These are phyloP conservation scores for Cantharis flavilabris DNA, from an alignment of 2,888 invertebrate species.

Conservation along the genomic window DNA sequence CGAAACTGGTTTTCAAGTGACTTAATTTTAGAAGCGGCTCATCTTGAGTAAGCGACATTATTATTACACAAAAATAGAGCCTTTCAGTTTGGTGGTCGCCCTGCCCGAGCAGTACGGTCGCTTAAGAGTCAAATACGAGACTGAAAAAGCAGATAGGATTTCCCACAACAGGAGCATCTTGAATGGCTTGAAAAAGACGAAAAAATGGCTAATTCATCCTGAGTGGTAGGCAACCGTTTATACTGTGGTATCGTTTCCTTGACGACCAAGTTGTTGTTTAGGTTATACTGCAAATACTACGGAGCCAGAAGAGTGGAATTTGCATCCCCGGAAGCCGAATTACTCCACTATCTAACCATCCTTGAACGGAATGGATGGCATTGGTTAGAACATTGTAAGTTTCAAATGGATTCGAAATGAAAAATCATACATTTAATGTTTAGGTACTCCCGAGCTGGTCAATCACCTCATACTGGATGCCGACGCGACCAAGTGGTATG, in stretches of 20 bases:
- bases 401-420: not conserved
- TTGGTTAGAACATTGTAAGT: conserved; percentile 19
- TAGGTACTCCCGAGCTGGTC: conserved; percentile 29
- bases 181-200: conserved; percentile 54
- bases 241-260: not conserved
- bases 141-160: conserved; percentile 51
- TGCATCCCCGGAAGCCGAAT: conserved; percentile 69
- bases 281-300: conserved; percentile 34
- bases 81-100: conserved; percentile 86
- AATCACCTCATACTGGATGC: conserved; percentile 46
- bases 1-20: not conserved
- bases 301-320: conserved; percentile 52
- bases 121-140: conserved; percentile 70
- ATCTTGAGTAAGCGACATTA: conserved; percentile 78
- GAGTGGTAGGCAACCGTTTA: conserved; percentile 70
- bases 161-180: conserved; percentile 61
- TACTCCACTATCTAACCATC: conserved; percentile 73
- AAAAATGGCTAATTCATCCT: conserved; percentile 83
- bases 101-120: conserved; percentile 80
- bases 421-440: not conserved
- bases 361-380: conserved; percentile 58
- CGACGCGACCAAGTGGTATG: conserved; percentile 46
- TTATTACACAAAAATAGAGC: conserved; percentile 79
- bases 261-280: not conserved
- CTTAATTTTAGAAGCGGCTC: conserved; percentile 74